Percentiles rank a stretch among this genome's conserved stretches.
These are phyloP conservation scores for Neomicropteryx cornuta DNA, from an alignment of 1,140 invertebrate genomes.

Conservation along the genomic window DNA sequence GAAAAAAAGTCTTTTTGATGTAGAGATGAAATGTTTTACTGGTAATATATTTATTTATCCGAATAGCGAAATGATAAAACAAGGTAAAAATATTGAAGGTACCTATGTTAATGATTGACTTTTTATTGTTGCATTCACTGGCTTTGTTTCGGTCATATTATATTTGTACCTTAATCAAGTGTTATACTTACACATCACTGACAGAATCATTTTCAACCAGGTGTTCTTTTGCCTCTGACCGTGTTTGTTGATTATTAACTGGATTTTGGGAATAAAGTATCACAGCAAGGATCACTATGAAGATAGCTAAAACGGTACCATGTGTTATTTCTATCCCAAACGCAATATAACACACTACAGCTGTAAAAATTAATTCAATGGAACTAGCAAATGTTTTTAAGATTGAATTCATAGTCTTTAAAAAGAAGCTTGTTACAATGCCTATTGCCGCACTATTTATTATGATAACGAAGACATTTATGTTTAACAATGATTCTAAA, in stretches of 20 bases:
- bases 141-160: constrained; percentile 20
- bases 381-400: constrained; percentile 94
- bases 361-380: constrained; percentile 84
- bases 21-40: no score
- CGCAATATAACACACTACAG: constrained; percentile 78
- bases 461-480: constrained; percentile 70
- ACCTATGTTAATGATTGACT: no score
- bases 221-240: no score
- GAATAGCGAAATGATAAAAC: no score
- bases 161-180: constrained; percentile 21
- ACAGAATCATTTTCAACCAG: no score
- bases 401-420: constrained; percentile 90
- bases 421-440: constrained; percentile 88
- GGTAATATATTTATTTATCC: no score
- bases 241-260: constrained; percentile 54
- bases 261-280: constrained; percentile 86
- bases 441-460: constrained; percentile 85
- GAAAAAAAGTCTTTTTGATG: no score
- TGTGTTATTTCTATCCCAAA: constrained; percentile 79
- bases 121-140: constrained; percentile 29
- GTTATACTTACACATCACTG: no score
- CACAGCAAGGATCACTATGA: constrained; percentile 72
- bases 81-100: no score
- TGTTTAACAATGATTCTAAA: constrained; percentile 45
- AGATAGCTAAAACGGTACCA: constrained; percentile 74